These are phyloP conservation scores for Sinonovacula constricta DNA, from an alignment of 1,140 invertebrate species.

Conservation along the genomic window DNA sequence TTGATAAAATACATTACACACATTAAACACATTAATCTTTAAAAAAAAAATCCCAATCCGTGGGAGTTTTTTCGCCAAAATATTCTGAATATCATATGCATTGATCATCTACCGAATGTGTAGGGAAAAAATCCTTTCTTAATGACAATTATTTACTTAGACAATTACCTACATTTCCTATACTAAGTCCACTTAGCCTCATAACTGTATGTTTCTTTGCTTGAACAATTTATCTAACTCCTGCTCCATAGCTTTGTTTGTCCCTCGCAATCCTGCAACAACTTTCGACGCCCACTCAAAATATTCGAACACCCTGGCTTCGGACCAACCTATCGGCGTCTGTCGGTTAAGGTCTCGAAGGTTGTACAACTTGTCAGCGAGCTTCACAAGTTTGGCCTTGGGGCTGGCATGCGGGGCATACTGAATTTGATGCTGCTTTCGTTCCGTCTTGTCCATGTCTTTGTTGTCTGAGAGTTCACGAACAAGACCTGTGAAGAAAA, in stretches of 20 bases:
- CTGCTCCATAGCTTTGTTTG: slow-evolving; percentile 83
- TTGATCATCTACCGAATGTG: no score
- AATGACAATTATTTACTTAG: no score
- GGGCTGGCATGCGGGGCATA: slow-evolving; percentile 82
- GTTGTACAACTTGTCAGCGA: slow-evolving; percentile 94
- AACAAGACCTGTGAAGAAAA: slow-evolving; percentile 71
- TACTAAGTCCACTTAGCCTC: no score
- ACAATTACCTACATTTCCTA: no score
- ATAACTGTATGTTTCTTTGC: slow-evolving; percentile 52
- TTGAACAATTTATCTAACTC: slow-evolving; percentile 82
- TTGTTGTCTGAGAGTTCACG: slow-evolving; percentile 87
- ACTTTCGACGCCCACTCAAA: slow-evolving; percentile 88
- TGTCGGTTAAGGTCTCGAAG: slow-evolving; percentile 85
- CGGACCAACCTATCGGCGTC: slow-evolving; percentile 84
- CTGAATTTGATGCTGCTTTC: slow-evolving; percentile 87
- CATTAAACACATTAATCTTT: no score
- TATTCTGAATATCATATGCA: no score
- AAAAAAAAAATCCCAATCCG: no score
- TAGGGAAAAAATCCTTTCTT: no score
- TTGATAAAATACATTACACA: no score
- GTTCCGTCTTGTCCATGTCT: slow-evolving; percentile 82
- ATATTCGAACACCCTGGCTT: slow-evolving; percentile 82
- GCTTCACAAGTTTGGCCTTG: slow-evolving; percentile 88
- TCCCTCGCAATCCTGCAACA: slow-evolving; percentile 84
- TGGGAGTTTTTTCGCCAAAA: no score